Evolutionary conservation across 2,888 invertebrate genomes (phyloP).

Genomic region (Zaprionus bogoriensis): DNA sequence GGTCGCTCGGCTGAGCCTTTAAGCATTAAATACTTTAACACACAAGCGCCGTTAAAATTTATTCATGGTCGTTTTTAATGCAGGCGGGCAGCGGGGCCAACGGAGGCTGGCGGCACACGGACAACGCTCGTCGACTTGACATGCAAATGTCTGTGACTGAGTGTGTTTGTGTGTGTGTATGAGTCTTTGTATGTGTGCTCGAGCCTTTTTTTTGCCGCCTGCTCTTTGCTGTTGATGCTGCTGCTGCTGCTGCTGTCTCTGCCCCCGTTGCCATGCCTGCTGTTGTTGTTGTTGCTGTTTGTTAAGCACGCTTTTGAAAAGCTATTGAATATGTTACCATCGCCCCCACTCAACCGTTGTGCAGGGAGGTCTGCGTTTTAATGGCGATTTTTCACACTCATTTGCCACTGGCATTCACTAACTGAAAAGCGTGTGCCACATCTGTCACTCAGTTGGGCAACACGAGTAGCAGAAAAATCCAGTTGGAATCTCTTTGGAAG

Average conservation of each 20-base stretch:
- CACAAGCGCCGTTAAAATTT: conserved; percentile 74
- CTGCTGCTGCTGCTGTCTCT: conserved; percentile 9
- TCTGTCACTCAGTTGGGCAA: neutral
- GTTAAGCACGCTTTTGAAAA: conserved; percentile 72
- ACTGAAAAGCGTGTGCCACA: neutral
- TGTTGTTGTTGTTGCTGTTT: conserved; percentile 39
- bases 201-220: conserved; percentile 44
- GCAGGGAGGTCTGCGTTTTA: conserved; percentile 43
- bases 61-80: conserved; percentile 75
- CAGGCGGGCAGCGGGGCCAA: conserved; percentile 40
- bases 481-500: no score
- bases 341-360: conserved; percentile 7
- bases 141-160: conserved; percentile 57
- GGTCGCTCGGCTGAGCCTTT: conserved; percentile 71
- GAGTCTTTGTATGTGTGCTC: conserved; percentile 36
- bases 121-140: conserved; percentile 60
- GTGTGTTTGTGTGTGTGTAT: neutral
- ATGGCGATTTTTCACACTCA: conserved; percentile 70
- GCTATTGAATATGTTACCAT: conserved; percentile 70
- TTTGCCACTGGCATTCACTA: conserved; percentile 40
- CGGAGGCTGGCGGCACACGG: neutral
- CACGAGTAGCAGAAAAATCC: no score
- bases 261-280: no score
- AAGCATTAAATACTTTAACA: conserved; percentile 78
- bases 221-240: conserved; percentile 31